These are phyloP conservation scores for Lacerta bilineata DNA, from an alignment of 2,797 vertebrate species.

Conservation along the genomic window DNA sequence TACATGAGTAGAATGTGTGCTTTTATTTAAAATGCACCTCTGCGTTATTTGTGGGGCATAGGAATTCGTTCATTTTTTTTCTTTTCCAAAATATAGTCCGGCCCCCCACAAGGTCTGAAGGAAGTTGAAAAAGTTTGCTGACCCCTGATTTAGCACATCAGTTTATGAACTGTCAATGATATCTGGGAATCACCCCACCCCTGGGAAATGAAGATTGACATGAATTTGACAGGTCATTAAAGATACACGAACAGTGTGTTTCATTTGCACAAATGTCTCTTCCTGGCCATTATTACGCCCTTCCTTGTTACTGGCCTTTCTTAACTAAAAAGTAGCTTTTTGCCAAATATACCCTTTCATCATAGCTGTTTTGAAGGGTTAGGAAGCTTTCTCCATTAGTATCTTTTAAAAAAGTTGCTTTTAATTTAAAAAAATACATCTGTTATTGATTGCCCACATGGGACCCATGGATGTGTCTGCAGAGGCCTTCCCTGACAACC, in stretches of 20 bases:
- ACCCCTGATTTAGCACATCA: background rate
- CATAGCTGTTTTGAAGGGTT: background rate
- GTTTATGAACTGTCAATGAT: background rate
- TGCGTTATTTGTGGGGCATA: no score
- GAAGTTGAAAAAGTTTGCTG: no score
- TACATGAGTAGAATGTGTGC: no score
- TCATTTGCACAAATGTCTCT: background rate
- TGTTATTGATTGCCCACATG: background rate
- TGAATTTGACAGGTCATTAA: background rate
- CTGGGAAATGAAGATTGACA: background rate
- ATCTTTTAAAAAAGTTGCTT: no score
- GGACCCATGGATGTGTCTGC: no score
- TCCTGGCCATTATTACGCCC: background rate
- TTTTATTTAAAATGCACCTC: no score
- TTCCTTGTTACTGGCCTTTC: background rate
- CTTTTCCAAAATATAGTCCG: no score
- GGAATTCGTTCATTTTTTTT: no score
- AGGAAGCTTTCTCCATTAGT: background rate
- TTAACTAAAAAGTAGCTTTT: background rate
- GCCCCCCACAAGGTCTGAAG: no score
- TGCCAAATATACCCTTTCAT: background rate
- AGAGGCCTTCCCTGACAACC: no score
- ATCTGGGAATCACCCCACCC: background rate
- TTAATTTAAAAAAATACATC: background rate
- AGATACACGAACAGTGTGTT: background rate